Evolutionary conservation across 2,888 invertebrate species (phyloP), one percentile per base, ranked within the genome.

Genomic region (Crioceris asparagi): DNA sequence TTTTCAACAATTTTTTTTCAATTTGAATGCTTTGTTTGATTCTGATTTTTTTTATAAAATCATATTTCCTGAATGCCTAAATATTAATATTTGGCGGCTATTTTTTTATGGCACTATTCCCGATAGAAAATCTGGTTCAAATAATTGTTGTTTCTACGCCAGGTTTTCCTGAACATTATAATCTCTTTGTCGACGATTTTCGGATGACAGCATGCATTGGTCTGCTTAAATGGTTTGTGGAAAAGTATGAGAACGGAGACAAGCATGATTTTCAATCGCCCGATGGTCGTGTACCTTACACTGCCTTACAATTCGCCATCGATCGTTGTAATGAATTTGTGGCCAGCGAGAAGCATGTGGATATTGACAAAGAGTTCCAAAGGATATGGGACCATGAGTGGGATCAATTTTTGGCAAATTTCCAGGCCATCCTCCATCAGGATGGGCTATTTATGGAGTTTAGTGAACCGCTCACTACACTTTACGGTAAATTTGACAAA

Each of bases 141-240:
- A n/a, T n/a, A n/a, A n/a, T n/a, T n/a, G n/a, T n/a, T n/a, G n/a
- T n/a, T n/a, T n/a, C n/a, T n/a, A n/a, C n/a, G n/a, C n/a, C n/a
- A 57, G 61, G 83, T 57, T 81, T 80, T 56, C 76, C 79, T 0
- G 88, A 88, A 47, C 88, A 88, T 57, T 72, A 83, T 55, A 76
- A 77, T 52, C 81, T 83, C 40, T 90, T 90, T 56, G 70, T 86
- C 41, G 87, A 91, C 44, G 92, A 94, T 64, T 94, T 84, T 59
- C 78, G 90, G 55, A 68, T 87, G 48, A 92, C 92, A 1, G 85
- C 91, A 2, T 92, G 92, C 59, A 75, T 88, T 50, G 79, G 84
- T 47, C 67, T 88, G 31, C 66, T 94, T 26, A 84, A 87, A 61
- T 83, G 83, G 75, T 67, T 91, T 34, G 71, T 78, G 1, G 69